These are phyloP conservation scores for Aotus griseimembra DNA, from an alignment of 2,797 vertebrate genomes.

Conservation along the genomic window DNA sequence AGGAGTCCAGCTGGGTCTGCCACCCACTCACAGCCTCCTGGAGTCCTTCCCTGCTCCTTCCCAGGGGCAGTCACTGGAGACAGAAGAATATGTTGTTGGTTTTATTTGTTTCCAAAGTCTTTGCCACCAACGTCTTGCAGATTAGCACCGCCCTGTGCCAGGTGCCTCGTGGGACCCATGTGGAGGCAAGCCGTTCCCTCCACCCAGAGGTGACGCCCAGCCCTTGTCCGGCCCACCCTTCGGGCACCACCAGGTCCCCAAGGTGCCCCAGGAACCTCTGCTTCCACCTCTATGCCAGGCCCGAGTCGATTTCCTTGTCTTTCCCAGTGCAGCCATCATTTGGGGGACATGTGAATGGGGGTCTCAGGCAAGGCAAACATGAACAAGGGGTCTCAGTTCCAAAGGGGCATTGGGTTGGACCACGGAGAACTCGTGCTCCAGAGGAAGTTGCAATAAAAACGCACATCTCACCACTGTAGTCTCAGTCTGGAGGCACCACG, in stretches of 20 bases:
- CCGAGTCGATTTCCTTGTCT: accelerated
- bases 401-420: background rate
- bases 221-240: background rate
- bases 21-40: background rate
- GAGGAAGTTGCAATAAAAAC: background rate
- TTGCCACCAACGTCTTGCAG: background rate
- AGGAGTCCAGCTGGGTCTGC: background rate
- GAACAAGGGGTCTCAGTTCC: background rate
- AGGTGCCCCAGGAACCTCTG: background rate
- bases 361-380: background rate
- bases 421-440: background rate
- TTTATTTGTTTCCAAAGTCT: background rate
- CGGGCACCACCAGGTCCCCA: background rate
- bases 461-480: accelerated
- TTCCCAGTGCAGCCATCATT: background rate
- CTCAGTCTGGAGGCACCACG: background rate
- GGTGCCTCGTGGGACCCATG: background rate
- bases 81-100: background rate
- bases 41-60: background rate
- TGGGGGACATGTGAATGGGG: accelerated
- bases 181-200: background rate
- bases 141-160: background rate
- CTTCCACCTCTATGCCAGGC: background rate
- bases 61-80: background rate
- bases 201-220: background rate